phyloP scores from a whole-genome alignment of 2,113 vertebrate species.

The Rhombomys opimus region DNA sequence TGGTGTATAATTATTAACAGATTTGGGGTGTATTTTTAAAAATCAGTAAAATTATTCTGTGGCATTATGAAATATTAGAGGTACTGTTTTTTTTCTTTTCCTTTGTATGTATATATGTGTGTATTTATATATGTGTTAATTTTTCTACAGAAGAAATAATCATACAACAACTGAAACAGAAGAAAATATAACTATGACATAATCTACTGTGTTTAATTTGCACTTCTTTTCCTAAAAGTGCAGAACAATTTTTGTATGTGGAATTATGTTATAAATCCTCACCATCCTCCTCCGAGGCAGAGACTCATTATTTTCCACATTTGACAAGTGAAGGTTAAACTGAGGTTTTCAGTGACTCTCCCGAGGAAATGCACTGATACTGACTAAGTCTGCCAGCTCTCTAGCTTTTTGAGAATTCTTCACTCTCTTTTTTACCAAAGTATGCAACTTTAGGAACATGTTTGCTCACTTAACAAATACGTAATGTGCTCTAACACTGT shows the following conservation, averaged over 20 bases:
- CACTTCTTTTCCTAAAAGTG: slow-evolving; percentile 55
- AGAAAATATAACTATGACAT: slow-evolving; percentile 66
- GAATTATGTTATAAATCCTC: slow-evolving; percentile 62
- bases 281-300: slow-evolving; percentile 52
- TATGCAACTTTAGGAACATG: neutral
- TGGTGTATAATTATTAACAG: slow-evolving; percentile 42
- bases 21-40: slow-evolving; percentile 16
- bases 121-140: neutral
- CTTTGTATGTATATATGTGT: neutral
- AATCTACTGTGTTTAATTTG: slow-evolving; percentile 62
- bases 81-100: neutral
- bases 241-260: slow-evolving; percentile 19
- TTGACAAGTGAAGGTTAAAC: slow-evolving; percentile 70
- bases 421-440: neutral
- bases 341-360: slow-evolving; percentile 54
- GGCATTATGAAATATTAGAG: neutral
- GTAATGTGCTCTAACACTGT: neutral
- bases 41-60: neutral
- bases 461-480: slow-evolving; percentile 1
- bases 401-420: slow-evolving; percentile 5
- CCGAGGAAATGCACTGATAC: slow-evolving; percentile 10
- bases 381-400: neutral
- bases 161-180: slow-evolving; percentile 39
- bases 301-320: slow-evolving; percentile 74
- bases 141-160: slow-evolving; percentile 70